phyloP scores from a whole-genome alignment of 2,797 vertebrate genomes.

The Falco concolor region DNA sequence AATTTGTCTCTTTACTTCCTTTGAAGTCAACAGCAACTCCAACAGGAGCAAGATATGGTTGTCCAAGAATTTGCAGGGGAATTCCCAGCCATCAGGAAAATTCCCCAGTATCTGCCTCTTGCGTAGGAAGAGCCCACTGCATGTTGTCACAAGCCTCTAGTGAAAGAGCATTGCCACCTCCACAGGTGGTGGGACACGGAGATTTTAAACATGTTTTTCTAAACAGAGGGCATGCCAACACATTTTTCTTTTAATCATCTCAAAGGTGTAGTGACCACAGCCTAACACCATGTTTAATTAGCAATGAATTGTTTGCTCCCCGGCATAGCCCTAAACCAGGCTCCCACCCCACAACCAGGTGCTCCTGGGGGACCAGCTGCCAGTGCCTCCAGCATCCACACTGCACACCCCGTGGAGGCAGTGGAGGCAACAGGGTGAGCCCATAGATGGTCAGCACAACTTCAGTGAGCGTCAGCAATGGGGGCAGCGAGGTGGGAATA shows the following conservation, averaged over 20 bases:
- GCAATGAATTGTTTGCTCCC: background rate
- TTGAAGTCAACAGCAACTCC: background rate
- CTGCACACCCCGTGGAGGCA: accelerated
- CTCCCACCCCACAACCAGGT: background rate
- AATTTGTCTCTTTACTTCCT: background rate
- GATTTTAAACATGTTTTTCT: background rate
- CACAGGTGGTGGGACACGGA: background rate
- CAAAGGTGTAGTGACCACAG: background rate
- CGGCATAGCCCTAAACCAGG: background rate
- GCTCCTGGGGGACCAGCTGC: background rate
- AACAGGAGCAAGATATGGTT: background rate
- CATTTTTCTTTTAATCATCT: background rate
- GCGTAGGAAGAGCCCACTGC: background rate
- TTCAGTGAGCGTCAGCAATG: background rate
- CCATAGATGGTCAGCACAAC: background rate
- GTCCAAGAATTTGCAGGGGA: background rate
- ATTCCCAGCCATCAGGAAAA: background rate
- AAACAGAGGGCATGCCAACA: accelerated
- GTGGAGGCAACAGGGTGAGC: background rate
- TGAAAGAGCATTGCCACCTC: background rate
- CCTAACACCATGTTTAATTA: background rate
- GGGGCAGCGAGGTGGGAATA: background rate
- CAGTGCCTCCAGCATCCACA: background rate
- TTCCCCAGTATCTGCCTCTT: background rate
- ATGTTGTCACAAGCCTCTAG: background rate